Base-by-base conservation (phyloP, 2,113 vertebrate species). In the Geococcyx californianus region DNA sequence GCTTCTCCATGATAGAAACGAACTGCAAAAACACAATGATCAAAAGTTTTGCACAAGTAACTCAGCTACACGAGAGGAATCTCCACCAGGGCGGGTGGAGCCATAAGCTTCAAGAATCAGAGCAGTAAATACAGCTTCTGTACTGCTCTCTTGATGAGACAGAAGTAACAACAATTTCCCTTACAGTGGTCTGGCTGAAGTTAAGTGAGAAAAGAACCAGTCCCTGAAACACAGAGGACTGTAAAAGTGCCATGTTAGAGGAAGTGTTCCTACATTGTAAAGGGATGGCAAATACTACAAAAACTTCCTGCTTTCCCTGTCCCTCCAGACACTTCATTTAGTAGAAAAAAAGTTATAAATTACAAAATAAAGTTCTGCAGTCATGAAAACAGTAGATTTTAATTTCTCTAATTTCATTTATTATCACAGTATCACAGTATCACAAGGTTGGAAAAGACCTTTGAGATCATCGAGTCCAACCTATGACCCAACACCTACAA, bases 1-100 rank as follows among this genome's bases (percentile, higher is more conserved):
- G 4, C 52, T 49, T 83, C 12, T 87, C 9, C 1, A 0, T 55
- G 10, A 25, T 7, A 69, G 16, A 16, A 7, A 40, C 1, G 23
- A 21, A 15, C 10, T 82, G 38, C 49, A 60, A 84, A 87, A 87
- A 4, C 23, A 33, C 6, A 29, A 10, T 9, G 7, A 16, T 17
- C 20, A 81, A 84, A 83, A 19, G 1, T 18, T 42, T 76, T 12
- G 4, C 31, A 21, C 3, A 49, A 42, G 19, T 51, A 62, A 42
- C 16, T 78, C 34, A 34, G 16, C 8, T 75, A 12, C 2, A 5
- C 9, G 44, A 19, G 1, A 68, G 8, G 21, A 6, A 16, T 73
- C 8, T 51, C 38, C 24, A 52, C 8, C 24, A 64, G 26, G 13
- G 10, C 16, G 74, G 6, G 15, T 21, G 7, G 29, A 86, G 15